phyloP scores from a whole-genome alignment of 2,888 invertebrate genomes.

The Drosophila nr. medialis region DNA sequence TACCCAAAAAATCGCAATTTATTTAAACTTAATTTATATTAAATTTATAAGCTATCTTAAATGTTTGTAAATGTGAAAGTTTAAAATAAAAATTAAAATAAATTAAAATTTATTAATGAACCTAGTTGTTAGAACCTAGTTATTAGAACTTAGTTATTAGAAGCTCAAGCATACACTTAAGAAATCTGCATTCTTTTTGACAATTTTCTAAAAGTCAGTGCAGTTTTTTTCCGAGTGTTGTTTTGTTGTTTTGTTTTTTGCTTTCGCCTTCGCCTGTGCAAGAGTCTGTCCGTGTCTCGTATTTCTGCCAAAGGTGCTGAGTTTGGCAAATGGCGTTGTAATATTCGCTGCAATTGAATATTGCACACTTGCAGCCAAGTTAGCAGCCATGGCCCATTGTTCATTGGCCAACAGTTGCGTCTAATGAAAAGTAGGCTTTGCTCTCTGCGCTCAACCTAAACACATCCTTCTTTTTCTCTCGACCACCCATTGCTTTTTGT shows the following conservation, averaged over 20 bases:
- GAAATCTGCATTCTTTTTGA: not conserved
- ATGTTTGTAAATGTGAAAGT: too few species aligned
- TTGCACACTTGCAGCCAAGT: constrained; percentile 47
- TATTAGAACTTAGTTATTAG: not conserved
- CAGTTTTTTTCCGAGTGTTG: not conserved
- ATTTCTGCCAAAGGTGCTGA: constrained; percentile 67
- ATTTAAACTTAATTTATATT: too few species aligned
- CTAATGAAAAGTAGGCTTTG: constrained; percentile 47
- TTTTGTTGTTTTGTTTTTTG: constrained; percentile 36
- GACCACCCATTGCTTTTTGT: constrained; percentile 26
- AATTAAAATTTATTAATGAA: too few species aligned
- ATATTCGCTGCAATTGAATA: constrained; percentile 65
- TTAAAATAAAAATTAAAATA: too few species aligned
- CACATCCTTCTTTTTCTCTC: constrained; percentile 13
- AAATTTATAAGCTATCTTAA: not conserved
- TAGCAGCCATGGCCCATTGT: constrained; percentile 53
- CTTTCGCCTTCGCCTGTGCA: constrained; percentile 43
- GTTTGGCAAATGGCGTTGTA: constrained; percentile 69
- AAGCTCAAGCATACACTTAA: not conserved
- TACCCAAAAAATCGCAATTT: not conserved
- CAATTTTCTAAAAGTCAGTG: not conserved
- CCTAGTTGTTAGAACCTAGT: constrained; percentile 9
- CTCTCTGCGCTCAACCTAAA: constrained; percentile 12
- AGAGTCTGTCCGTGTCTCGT: constrained; percentile 34
- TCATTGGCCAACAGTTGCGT: constrained; percentile 67